Conservation (phyloP, 2,888 invertebrate species). For the Leucania comma region DNA sequence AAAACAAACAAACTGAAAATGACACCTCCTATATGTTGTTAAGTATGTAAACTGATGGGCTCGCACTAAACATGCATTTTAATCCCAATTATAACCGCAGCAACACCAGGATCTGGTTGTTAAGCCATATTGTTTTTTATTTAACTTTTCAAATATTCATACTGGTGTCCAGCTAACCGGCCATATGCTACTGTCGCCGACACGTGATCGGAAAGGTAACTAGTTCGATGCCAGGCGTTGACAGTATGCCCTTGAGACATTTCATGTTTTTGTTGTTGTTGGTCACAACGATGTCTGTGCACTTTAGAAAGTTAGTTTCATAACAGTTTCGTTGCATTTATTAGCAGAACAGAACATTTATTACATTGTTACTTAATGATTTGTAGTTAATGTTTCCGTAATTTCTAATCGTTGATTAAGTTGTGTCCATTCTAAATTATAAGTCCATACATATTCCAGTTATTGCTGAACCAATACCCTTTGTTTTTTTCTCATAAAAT, state of each 20-base stretch:
- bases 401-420: neutral
- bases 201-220: slow-evolving; percentile 47
- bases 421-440: neutral
- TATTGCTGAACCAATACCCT: neutral
- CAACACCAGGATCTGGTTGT: too few species aligned
- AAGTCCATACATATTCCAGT: neutral
- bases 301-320: slow-evolving; percentile 45
- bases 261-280: slow-evolving; percentile 35
- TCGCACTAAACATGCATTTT: too few species aligned
- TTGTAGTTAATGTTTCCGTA: neutral
- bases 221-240: slow-evolving; percentile 13
- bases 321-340: slow-evolving; percentile 4
- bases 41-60: too few species aligned
- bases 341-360: neutral
- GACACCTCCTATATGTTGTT: too few species aligned
- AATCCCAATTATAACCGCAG: too few species aligned
- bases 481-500: neutral
- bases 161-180: slow-evolving; percentile 8
- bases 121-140: neutral
- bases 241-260: slow-evolving; percentile 43
- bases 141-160: neutral
- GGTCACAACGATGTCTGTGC: slow-evolving; percentile 15
- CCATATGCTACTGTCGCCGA: neutral
- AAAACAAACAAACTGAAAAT: too few species aligned
- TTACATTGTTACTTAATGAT: slow-evolving; percentile 4